Base-by-base conservation (phyloP, 2,888 invertebrate species). In the Caradrina kadenii region DNA sequence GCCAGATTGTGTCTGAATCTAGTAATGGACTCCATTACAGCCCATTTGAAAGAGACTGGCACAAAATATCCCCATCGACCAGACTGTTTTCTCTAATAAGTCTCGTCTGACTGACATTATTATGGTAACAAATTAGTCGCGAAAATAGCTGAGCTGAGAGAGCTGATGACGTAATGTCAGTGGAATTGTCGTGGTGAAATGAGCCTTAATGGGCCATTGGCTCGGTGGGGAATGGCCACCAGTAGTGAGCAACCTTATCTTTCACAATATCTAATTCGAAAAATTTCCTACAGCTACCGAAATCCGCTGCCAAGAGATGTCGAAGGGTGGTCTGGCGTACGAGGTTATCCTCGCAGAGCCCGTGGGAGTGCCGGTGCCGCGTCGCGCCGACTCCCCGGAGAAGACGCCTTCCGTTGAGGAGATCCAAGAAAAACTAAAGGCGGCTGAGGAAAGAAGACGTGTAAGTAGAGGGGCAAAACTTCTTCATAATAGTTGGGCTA, bases 361-460 rank as follows among this genome's bases (percentile, higher is more conserved):
- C 35, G 97, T 97, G 65, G 96, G 96, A 5, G 96, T 96, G 81
- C 97, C 98, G 42, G 96, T 96, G 76, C 97, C 97, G 4, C 89
- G 93, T 96, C 97, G 97, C 85, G 97, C 97, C 67, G 97, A 96
- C 75, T 97, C 97, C 2, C 97, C 97, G 61, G 97, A 97, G 87
- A 97, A 97, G 89, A 97, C 96, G 82, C 97, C 98, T 76, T 98
- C 98, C 68, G 98, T 97, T 64, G 98, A 98, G 91, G 98, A 98
- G 89, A 99, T 99, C 86, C 98, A 98, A 91, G 98, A 98, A 91
- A 99, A 99, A 93, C 97, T 99, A 65, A 98, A 98, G 94, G 98
- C 98, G 17, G 99, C 99, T 58, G 99, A 99, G 90, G 99, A 99
- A 92, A 97, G 99, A 92, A 97, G 99, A 96, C 97, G 98, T 96